These are phyloP conservation scores for Cantharis flavilabris DNA, from an alignment of 2,888 invertebrate genomes.

Conservation along the genomic window DNA sequence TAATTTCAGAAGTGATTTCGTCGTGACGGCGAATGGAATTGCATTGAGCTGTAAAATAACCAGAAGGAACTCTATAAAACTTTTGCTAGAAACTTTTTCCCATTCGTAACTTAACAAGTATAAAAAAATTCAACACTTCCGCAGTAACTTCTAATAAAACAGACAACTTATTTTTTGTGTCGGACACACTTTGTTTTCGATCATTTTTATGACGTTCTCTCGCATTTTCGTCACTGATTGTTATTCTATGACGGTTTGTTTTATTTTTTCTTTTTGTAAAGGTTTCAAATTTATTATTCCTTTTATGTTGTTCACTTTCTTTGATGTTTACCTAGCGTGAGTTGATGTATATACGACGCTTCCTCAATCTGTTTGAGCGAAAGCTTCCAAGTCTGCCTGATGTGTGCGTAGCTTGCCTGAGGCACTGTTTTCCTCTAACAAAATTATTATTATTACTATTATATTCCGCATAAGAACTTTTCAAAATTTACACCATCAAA, in stretches of 20 bases:
- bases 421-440: constrained; percentile 8
- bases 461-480: not conserved
- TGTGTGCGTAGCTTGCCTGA: constrained; percentile 10
- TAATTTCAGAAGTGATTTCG: constrained; percentile 4
- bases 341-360: constrained; percentile 33
- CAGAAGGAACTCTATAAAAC: constrained; percentile 24
- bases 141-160: constrained; percentile 34
- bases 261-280: constrained; percentile 45
- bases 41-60: constrained; percentile 31
- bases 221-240: constrained; percentile 45
- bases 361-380: constrained; percentile 32
- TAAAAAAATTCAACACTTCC: constrained; percentile 34
- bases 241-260: constrained; percentile 47
- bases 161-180: constrained; percentile 37
- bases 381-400: constrained; percentile 9
- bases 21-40: constrained; percentile 20
- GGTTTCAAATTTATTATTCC: constrained; percentile 49
- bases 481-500: not conserved
- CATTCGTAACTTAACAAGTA: constrained; percentile 30
- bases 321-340: constrained; percentile 47
- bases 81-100: constrained; percentile 30
- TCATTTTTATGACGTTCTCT: constrained; percentile 47
- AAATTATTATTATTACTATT: not conserved
- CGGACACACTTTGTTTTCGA: constrained; percentile 45
- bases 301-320: constrained; percentile 47